These are phyloP conservation scores for Myopa tessellatipennis DNA, from an alignment of 2,888 invertebrate genomes.

Conservation along the genomic window DNA sequence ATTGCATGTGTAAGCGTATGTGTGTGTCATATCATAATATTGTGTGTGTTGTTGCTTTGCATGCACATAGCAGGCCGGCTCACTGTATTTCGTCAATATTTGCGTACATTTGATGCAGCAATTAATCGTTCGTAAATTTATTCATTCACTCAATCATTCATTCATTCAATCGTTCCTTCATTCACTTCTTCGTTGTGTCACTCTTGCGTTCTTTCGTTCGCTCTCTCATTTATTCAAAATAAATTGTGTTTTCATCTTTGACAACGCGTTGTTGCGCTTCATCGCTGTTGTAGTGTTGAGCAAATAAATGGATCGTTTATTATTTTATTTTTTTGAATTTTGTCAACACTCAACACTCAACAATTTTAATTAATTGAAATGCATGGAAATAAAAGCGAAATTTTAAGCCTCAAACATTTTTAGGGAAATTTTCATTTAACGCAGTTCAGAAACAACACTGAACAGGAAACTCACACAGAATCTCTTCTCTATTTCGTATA, in stretches of 20 bases:
- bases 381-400: background rate
- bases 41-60: too few relatives aligned
- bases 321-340: too few relatives aligned
- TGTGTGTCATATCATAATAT: too few relatives aligned
- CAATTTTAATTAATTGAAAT: too few relatives aligned
- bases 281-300: background rate
- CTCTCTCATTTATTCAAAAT: background rate
- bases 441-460: too few relatives aligned
- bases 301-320: background rate
- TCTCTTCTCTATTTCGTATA: too few relatives aligned
- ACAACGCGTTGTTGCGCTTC: background rate
- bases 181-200: background rate
- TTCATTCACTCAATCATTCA: too few relatives aligned
- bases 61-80: background rate
- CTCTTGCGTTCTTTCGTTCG: background rate
- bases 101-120: constrained; percentile 17
- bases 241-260: background rate
- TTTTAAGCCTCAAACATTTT: background rate
- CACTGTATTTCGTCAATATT: constrained; percentile 12
- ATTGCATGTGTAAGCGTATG: too few relatives aligned
- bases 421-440: background rate
- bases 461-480: too few relatives aligned
- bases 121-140: constrained; percentile 13
- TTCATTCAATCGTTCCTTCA: background rate
- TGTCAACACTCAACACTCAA: background rate